A percentile compares a stretch with the other conserved stretches of the same genome.
Evolutionary conservation across 2,888 invertebrate genomes (phyloP).

Genomic region (Pteria penguin): DNA sequence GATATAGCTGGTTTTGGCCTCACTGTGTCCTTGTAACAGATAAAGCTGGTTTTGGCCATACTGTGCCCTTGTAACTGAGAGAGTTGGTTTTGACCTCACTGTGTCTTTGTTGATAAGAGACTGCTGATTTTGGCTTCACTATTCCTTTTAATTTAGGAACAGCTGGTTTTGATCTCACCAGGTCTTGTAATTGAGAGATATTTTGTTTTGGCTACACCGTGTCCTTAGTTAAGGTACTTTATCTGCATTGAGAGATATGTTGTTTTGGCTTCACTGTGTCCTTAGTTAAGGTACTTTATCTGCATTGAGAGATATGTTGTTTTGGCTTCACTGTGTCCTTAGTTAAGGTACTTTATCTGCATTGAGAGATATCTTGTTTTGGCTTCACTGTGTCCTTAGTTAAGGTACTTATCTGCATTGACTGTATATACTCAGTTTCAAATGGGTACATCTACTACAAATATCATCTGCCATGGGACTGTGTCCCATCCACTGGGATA

Average conservation of each 20-base stretch:
- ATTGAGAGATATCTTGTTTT: neutral
- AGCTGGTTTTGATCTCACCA: neutral
- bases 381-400: neutral
- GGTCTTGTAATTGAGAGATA: slow-evolving; percentile 1
- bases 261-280: neutral
- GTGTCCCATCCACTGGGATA: no score
- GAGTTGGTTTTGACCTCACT: no score
- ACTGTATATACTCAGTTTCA: no score
- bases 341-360: neutral
- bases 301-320: neutral
- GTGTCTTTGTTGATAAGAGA: no score
- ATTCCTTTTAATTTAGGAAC: no score
- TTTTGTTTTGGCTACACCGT: neutral
- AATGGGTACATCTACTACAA: no score
- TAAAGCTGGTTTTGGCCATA: no score
- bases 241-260: neutral
- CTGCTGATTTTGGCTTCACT: no score
- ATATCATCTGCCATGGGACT: no score
- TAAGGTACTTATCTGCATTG: neutral
- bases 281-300: neutral
- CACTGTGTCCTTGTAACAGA: no score
- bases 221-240: neutral
- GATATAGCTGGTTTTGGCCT: no score
- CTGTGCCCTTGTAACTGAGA: no score
- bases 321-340: neutral